These are phyloP conservation scores for Beris morrisii DNA, from an alignment of 2,888 invertebrate species.

Conservation along the genomic window DNA sequence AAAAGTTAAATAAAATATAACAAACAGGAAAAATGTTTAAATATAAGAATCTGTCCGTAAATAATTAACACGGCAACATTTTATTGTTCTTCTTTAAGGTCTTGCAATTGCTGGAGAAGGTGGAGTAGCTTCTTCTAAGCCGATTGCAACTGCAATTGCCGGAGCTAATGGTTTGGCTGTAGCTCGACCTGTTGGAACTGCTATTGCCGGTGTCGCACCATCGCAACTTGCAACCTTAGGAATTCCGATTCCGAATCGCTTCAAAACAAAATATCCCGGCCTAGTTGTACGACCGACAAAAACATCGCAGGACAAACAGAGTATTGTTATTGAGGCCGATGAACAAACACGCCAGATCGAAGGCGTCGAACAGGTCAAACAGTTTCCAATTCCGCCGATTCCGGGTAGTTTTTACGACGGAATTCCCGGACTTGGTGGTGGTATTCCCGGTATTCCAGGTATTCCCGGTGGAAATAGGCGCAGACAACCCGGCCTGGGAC, in stretches of 20 bases:
- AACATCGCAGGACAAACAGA: conserved; percentile 7
- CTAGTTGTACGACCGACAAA: conserved; percentile 29
- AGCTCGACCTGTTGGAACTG: conserved; percentile 71
- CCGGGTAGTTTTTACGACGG: conserved; percentile 12
- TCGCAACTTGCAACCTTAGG: conserved; percentile 54
- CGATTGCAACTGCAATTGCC: conserved; percentile 70
- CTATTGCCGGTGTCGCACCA: conserved; percentile 68
- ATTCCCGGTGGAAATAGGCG: not conserved
- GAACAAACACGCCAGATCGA: conserved; percentile 6
- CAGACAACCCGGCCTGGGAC: conserved; percentile 9
- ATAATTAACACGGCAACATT: no score
- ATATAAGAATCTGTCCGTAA: no score
- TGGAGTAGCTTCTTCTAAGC: conserved; percentile 73
- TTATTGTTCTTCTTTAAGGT: conserved; percentile 56
- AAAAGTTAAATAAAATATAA: no score
- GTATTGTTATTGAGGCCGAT: not conserved
- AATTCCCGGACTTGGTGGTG: not conserved
- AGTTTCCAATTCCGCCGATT: conserved; percentile 23
- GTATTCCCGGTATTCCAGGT: not conserved
- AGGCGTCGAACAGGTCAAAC: not conserved
- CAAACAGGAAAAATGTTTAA: no score
- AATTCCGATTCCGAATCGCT: conserved; percentile 47
- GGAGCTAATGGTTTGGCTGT: conserved; percentile 71
- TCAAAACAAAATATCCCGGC: conserved; percentile 25
- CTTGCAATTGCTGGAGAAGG: conserved; percentile 65